Evolutionary conservation across 1,140 invertebrate species (phyloP).

Genomic region (Trichonephila clavipes): DNA sequence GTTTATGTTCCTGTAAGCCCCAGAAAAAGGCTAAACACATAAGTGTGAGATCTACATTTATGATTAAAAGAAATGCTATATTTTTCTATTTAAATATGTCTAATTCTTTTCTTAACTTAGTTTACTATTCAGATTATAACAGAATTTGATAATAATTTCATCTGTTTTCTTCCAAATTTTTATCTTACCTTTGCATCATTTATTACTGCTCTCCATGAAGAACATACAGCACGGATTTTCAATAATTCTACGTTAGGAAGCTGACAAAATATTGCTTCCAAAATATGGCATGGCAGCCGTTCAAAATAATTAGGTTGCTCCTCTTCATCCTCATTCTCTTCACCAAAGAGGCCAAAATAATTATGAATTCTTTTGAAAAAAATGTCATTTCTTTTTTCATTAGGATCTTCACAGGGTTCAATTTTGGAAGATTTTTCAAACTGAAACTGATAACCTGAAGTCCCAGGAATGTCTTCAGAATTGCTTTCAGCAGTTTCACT

Average conservation of each 20-base stretch:
- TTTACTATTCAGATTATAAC: too few relatives aligned
- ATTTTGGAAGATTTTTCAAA: not conserved
- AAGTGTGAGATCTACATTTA: too few relatives aligned
- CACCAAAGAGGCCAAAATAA: too few relatives aligned
- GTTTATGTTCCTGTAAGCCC: too few relatives aligned
- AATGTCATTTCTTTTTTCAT: not conserved
- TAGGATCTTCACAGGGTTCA: not conserved
- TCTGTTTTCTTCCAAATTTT: not conserved
- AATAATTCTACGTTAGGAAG: constrained; percentile 36
- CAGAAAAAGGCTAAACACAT: too few relatives aligned
- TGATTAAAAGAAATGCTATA: too few relatives aligned
- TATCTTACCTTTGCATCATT: constrained; percentile 29
- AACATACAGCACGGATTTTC: not conserved
- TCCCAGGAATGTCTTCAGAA: not conserved
- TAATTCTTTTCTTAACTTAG: too few relatives aligned
- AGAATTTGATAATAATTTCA: too few relatives aligned
- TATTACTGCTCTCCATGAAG: constrained; percentile 26
- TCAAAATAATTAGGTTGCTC: constrained; percentile 32
- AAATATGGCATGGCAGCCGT: constrained; percentile 20
- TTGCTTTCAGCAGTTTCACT: not conserved
- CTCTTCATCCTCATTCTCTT: not conserved
- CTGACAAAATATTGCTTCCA: constrained; percentile 47
- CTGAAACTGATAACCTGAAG: not conserved
- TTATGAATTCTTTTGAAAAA: too few relatives aligned
- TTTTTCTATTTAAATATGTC: too few relatives aligned